Evolutionary conservation across 2,888 invertebrate genomes (phyloP).

Genomic region (Sphecodes monilicornis): DNA sequence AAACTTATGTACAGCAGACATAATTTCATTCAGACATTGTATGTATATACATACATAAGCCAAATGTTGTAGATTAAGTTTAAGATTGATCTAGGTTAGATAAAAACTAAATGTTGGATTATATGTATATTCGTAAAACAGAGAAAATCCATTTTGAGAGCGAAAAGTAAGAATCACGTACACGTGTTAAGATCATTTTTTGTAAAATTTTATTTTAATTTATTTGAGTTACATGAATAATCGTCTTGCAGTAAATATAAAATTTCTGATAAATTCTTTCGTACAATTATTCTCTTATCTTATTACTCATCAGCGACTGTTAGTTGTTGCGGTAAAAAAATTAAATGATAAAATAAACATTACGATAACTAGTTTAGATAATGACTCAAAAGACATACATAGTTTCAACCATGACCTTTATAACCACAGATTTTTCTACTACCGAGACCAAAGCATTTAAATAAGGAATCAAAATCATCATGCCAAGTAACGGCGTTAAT

Average conservation of each 20-base stretch:
- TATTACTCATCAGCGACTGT: not conserved
- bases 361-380: not conserved
- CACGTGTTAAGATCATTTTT: too few relatives aligned
- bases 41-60: too few relatives aligned
- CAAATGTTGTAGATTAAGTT: too few relatives aligned
- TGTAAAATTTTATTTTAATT: not conserved
- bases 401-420: not conserved
- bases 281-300: not conserved
- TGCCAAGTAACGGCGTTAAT: not conserved
- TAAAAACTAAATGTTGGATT: too few relatives aligned
- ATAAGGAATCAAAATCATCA: not conserved
- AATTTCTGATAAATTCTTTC: not conserved
- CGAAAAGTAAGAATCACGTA: too few relatives aligned
- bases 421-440: constrained; percentile 9
- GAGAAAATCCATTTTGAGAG: too few relatives aligned
- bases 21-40: too few relatives aligned
- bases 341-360: not conserved
- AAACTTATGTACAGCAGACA: too few relatives aligned
- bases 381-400: not conserved
- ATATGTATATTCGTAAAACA: too few relatives aligned
- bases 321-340: not conserved
- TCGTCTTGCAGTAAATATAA: not conserved
- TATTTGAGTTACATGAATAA: not conserved
- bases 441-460: not conserved
- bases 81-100: too few relatives aligned